These are phyloP conservation scores for Drosophila willistoni DNA, from an alignment of 1,140 invertebrate species.

Conservation along the genomic window DNA sequence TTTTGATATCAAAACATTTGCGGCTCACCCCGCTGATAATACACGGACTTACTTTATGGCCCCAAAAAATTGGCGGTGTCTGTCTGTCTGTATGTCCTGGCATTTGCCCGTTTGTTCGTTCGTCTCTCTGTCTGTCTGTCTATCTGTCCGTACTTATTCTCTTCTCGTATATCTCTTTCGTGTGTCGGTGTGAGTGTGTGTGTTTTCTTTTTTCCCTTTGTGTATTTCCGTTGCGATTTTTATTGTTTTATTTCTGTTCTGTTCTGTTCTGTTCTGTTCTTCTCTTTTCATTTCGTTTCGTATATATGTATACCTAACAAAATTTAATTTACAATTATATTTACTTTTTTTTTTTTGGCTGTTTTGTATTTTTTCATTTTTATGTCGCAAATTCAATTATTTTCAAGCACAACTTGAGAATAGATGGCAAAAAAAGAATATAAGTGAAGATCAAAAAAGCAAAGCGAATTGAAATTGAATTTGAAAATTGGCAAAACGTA, in stretches of 20 bases:
- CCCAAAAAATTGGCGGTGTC: slow-evolving; percentile 51
- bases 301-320: slow-evolving; percentile 65
- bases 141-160: slow-evolving; percentile 21
- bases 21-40: slow-evolving; percentile 51
- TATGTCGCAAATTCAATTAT: slow-evolving; percentile 62
- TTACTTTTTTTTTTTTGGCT: slow-evolving; percentile 47
- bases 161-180: slow-evolving; percentile 10
- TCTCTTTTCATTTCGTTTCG: slow-evolving; percentile 51
- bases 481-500: slow-evolving; percentile 27
- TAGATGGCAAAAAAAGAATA: slow-evolving; percentile 16
- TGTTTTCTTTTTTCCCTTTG: slow-evolving; percentile 19
- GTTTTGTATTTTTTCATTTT: neutral
- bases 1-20: slow-evolving; percentile 81
- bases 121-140: slow-evolving; percentile 11
- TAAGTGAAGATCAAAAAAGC: slow-evolving; percentile 10
- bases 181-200: slow-evolving; percentile 12
- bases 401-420: slow-evolving; percentile 46
- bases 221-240: slow-evolving; percentile 67
- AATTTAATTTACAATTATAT: slow-evolving; percentile 81
- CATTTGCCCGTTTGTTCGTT: slow-evolving; percentile 4
- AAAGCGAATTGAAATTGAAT: slow-evolving; percentile 63
- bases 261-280: slow-evolving; percentile 32
- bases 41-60: slow-evolving; percentile 47
- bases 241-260: slow-evolving; percentile 66
- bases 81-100: slow-evolving; percentile 36